Evolutionary conservation across 1,140 invertebrate species (phyloP).

Genomic region (Theocolax elegans): DNA sequence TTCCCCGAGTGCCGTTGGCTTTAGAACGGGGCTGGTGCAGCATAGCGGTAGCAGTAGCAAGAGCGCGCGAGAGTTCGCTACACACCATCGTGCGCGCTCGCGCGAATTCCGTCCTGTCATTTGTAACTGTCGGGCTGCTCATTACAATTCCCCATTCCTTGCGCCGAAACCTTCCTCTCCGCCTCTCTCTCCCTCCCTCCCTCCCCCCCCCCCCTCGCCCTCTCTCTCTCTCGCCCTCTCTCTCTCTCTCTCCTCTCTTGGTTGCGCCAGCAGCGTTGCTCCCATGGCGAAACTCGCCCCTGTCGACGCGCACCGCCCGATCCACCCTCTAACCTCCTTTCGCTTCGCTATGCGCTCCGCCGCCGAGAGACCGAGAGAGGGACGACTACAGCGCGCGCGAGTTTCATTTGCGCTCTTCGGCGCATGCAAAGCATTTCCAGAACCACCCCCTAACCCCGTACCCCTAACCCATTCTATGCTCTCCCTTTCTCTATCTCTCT

Average conservation of each 20-base stretch:
- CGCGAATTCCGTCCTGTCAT: conserved; percentile 69
- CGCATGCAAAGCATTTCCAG: conserved; percentile 40
- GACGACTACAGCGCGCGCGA: conserved; percentile 17
- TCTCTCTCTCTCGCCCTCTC: conserved; percentile 44
- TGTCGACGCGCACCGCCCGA: conserved; percentile 31
- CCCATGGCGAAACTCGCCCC: conserved; percentile 24
- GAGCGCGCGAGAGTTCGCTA: conserved; percentile 23
- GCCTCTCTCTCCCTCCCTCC: conserved; percentile 46
- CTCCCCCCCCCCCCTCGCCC: conserved; percentile 26
- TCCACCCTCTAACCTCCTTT: conserved; percentile 40
- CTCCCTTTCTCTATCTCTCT: conserved; percentile 19
- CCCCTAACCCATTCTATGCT: too few relatives aligned
- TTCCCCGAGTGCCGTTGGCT: conserved; percentile 28
- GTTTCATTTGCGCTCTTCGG: conserved; percentile 43
- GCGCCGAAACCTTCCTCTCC: conserved; percentile 50
- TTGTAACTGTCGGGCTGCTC: conserved; percentile 69
- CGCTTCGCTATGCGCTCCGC: conserved; percentile 19
- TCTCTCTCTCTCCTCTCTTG: conserved; percentile 13
- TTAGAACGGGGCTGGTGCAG: not conserved
- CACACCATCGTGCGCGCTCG: conserved; percentile 63
- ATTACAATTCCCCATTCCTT: conserved; percentile 69
- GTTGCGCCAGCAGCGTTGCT: conserved; percentile 15
- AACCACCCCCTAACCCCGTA: too few relatives aligned
- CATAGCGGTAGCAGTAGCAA: not conserved
- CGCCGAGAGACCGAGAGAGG: conserved; percentile 6